Evolutionary conservation across 2,888 invertebrate genomes (phyloP).

Genomic region (Leucophenga montana): DNA sequence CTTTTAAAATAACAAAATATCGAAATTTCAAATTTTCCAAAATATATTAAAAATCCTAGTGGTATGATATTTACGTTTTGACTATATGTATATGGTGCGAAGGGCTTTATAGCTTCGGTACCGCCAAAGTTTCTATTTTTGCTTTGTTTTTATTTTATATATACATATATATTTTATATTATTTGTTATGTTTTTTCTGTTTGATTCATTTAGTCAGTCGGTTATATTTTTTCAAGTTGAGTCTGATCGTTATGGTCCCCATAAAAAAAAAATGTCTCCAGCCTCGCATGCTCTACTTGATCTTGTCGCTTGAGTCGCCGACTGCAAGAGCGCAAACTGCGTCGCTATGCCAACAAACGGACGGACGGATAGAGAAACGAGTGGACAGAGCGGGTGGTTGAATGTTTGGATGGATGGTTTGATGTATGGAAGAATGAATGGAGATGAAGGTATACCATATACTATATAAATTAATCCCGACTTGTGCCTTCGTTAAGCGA

Average conservation of each 20-base stretch:
- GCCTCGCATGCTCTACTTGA: constrained; percentile 61
- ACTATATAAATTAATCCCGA: constrained; percentile 49
- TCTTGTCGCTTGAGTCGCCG: constrained; percentile 55
- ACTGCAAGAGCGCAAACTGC: too few species aligned
- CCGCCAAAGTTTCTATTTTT: background rate
- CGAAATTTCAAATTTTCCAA: too few species aligned
- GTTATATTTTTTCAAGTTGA: constrained; percentile 4
- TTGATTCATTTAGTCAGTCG: background rate
- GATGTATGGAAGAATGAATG: constrained; percentile 19
- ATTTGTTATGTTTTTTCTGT: background rate
- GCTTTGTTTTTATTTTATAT: background rate
- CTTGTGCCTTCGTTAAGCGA: constrained; percentile 44
- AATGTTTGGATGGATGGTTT: background rate
- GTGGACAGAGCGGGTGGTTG: background rate
- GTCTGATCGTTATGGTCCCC: constrained; percentile 33
- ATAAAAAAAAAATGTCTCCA: constrained; percentile 50
- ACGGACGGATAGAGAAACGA: background rate
- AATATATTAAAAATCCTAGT: too few species aligned
- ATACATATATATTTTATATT: too few species aligned
- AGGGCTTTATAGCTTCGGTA: too few species aligned
- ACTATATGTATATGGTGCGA: too few species aligned
- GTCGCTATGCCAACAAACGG: constrained; percentile 26
- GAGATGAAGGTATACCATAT: background rate
- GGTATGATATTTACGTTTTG: too few species aligned
- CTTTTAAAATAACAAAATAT: too few species aligned